A percentile compares a stretch with the other conserved stretches of the same genome.
phyloP scores from a whole-genome alignment of 2,113 vertebrate species.

The Grammomys surdaster region DNA sequence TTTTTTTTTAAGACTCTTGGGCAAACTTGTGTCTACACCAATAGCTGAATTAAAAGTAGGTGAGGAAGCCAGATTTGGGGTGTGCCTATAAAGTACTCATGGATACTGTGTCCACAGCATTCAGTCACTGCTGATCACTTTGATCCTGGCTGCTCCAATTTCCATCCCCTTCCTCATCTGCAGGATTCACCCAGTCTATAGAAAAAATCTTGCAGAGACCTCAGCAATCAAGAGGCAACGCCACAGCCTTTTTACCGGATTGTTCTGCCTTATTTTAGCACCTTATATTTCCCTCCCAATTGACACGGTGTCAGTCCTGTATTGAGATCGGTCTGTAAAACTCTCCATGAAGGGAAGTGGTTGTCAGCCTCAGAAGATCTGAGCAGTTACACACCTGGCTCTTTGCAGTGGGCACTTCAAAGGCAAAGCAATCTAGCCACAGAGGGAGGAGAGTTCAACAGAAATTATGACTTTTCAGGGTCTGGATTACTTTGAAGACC shows the following conservation, averaged over 20 bases:
- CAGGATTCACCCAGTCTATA: constrained; percentile 60
- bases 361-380: constrained; percentile 68
- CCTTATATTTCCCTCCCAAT: constrained; percentile 48
- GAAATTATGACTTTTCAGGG: constrained; percentile 55
- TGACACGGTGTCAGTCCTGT: constrained; percentile 43
- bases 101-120: constrained; percentile 56
- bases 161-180: neutral
- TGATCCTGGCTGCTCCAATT: constrained; percentile 37
- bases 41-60: constrained; percentile 66
- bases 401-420: constrained; percentile 73
- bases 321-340: constrained; percentile 57
- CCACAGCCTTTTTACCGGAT: constrained; percentile 57
- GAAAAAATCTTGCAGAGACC: constrained; percentile 71
- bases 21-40: constrained; percentile 73
- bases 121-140: constrained; percentile 44
- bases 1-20: constrained; percentile 73
- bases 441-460: constrained; percentile 20
- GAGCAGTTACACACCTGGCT: constrained; percentile 59
- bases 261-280: constrained; percentile 59
- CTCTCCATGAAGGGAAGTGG: constrained; percentile 50
- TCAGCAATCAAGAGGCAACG: constrained; percentile 59
- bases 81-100: constrained; percentile 46
- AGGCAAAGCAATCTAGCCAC: constrained; percentile 60
- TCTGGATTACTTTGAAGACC: constrained; percentile 81
- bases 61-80: constrained; percentile 28